Evolutionary conservation across 2,797 vertebrate species (phyloP), one percentile per base, ranked within the genome.

Genomic region (Onychomys torridus): DNA sequence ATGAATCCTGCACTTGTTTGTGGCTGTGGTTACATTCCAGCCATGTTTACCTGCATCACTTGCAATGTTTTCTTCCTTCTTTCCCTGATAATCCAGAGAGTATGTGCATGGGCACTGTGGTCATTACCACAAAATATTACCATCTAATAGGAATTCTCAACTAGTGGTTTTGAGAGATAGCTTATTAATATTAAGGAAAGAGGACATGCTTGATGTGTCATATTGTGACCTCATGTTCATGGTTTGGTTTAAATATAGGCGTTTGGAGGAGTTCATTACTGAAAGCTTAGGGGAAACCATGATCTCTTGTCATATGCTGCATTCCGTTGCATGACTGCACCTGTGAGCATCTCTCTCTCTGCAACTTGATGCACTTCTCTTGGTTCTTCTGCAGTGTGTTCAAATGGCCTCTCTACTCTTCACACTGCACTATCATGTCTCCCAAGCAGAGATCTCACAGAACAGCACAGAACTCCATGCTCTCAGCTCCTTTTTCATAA

Each of bases 191-290:
- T 32, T 1, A 14, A 94, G 34, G 29, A 96, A 6, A 34, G 27
- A 76, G 40, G 37, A 93, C 40, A 40, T 55, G 75, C 32, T 96
- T 89, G 75, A 49, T 92, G 25, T 89, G 75, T 49, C 55, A 40
- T 9, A 40, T 34, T 71, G 52, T 49, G 23, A 17, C 43, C 76
- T 95, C 78, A 67, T 61, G 86, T 78, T 81, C 14, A 76, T 61
- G 81, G 84, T 76, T 86, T 82, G 52, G 13, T 81, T 93, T 87
- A 95, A 89, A 84, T 69, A 49, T 59, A 69, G 89, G 34, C 78
- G 7, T 37, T 73, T 71, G 49, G 75, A 93, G 46, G 49, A 79
- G 3, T 52, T 96, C 61, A 37, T 93, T 75, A 43, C 3, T 19
- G 6, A 92, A 91, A 90, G 25, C 29, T 69, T 19, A 71, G 88